These are phyloP conservation scores for Glomeris marginata DNA, from an alignment of 2,888 invertebrate species.

Conservation along the genomic window DNA sequence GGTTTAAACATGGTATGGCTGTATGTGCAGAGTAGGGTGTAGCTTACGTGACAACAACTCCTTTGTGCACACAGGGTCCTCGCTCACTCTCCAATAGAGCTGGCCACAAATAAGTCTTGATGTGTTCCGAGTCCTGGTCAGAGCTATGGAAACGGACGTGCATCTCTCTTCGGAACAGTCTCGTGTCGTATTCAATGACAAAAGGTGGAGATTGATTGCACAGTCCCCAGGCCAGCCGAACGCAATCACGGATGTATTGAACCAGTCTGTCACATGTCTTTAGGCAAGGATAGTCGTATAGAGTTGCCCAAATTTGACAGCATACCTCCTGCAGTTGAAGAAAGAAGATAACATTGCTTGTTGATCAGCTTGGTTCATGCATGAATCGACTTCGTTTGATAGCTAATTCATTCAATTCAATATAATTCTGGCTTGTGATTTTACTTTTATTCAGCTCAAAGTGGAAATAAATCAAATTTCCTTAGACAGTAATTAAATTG, in stretches of 20 bases:
- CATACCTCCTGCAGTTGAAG: conserved; percentile 38
- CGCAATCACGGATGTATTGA: conserved; percentile 64
- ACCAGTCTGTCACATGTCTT: conserved; percentile 59
- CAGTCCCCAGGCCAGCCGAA: conserved; percentile 74
- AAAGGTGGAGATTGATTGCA: conserved; percentile 41
- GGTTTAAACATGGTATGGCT: no score
- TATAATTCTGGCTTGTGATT: no score
- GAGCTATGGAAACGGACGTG: conserved; percentile 66
- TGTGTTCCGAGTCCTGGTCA: conserved; percentile 54
- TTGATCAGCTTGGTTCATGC: no score
- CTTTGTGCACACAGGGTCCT: conserved; percentile 63
- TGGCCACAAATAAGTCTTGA: conserved; percentile 75
- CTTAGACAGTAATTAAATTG: no score
- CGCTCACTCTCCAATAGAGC: conserved; percentile 53
- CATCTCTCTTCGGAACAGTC: conserved; percentile 50
- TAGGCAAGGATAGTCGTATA: conserved; percentile 85
- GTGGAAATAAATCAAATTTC: no score
- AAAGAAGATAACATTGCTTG: conserved; percentile 6
- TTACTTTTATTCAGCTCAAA: no score
- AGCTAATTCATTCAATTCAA: background rate
- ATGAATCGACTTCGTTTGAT: conserved; percentile 1
- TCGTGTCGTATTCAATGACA: conserved; percentile 38
- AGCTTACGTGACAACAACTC: conserved; percentile 59
- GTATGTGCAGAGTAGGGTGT: background rate
- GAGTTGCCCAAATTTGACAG: conserved; percentile 63